Percentiles rank a stretch among this genome's conserved stretches.
Evolutionary conservation across 2,797 vertebrate genomes (phyloP).

Genomic region (Bradypus variegatus): DNA sequence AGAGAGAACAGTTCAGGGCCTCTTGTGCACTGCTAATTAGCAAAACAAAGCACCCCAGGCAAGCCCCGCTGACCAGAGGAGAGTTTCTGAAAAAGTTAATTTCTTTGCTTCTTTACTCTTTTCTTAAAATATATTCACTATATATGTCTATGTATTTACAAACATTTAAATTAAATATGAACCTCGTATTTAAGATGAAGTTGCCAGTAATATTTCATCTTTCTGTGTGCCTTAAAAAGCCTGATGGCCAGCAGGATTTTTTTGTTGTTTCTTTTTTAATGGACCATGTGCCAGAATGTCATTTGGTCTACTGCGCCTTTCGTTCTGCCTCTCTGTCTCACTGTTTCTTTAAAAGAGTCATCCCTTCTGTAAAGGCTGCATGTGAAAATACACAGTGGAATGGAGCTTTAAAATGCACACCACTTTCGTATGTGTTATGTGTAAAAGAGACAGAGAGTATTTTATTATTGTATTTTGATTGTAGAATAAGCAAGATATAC

Average conservation of each 20-base stretch:
- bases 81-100: neutral
- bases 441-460: neutral
- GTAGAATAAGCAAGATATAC: neutral
- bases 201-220: no score
- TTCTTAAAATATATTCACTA: neutral
- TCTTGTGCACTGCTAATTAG: no score
- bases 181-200: neutral
- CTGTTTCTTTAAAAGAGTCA: neutral
- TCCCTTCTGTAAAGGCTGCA: neutral
- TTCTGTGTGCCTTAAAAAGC: no score
- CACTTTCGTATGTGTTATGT: accelerated
- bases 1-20: no score
- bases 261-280: neutral
- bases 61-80: neutral
- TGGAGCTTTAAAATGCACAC: neutral
- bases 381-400: neutral
- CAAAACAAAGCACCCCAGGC: no score
- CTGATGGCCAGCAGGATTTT: neutral
- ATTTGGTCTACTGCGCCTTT: neutral
- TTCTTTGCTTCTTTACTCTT: neutral
- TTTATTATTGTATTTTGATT: no score
- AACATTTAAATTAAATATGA: no score
- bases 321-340: neutral
- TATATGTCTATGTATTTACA: no score
- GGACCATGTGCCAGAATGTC: neutral